phyloP scores from a whole-genome alignment of 2,113 vertebrate genomes.

The Varanus komodoensis region DNA sequence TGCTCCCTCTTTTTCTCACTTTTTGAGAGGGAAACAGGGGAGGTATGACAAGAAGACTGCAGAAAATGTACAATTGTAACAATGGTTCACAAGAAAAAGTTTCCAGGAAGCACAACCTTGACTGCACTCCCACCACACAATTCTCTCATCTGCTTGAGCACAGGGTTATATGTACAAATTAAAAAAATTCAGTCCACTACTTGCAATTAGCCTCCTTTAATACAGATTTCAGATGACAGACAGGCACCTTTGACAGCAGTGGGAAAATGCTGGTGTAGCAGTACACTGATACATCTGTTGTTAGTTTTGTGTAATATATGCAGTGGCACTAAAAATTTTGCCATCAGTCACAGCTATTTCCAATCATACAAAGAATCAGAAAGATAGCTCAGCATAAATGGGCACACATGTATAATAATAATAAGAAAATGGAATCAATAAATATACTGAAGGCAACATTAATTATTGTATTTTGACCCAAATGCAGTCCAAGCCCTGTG shows the following conservation, averaged over 20 bases:
- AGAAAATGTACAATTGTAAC: background rate
- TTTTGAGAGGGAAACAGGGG: background rate
- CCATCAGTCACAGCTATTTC: background rate
- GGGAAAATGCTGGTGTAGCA: background rate
- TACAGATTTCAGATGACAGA: too few relatives aligned
- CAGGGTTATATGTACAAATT: background rate
- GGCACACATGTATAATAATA: background rate
- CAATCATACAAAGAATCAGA: background rate
- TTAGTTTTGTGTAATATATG: background rate
- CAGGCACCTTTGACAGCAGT: background rate
- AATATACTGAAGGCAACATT: too few relatives aligned
- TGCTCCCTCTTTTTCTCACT: too few relatives aligned
- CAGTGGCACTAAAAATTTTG: background rate
- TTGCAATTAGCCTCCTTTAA: too few relatives aligned
- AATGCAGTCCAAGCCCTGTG: too few relatives aligned
- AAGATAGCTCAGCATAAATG: background rate
- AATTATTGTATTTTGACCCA: too few relatives aligned
- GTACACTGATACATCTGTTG: background rate
- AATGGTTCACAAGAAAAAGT: background rate
- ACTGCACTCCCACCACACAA: background rate
- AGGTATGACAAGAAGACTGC: background rate
- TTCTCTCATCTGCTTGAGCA: background rate
- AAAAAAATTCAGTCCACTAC: background rate
- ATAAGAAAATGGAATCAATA: too few relatives aligned
- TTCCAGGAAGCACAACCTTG: background rate